Base-by-base conservation (phyloP, 2,113 vertebrate genomes). In the Scopus umbretta region DNA sequence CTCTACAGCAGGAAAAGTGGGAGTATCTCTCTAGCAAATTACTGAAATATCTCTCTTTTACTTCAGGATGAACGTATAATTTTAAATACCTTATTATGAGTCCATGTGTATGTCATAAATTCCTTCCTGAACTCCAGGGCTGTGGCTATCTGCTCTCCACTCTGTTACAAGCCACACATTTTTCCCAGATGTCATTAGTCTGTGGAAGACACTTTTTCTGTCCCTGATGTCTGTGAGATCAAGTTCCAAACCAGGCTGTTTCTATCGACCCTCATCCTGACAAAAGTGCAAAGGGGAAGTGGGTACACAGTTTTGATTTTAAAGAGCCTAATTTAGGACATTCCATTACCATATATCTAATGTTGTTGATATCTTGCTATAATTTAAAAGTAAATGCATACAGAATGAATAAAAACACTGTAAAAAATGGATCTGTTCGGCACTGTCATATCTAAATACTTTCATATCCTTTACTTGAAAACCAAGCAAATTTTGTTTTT, bases 361-460 rank as follows among this genome's bases (percentile, higher is more conserved):
- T 72, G 16, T 13, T 75, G 67, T 12, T 36, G 45, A n/a, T 76
- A 92, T 10, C 55, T 65, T 42, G 12, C 20, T 70, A 20, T 49
- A 81, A 90, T 47, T 70, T 73, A 49, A 29, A 84, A 80, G 45
- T 59, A 75, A 92, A 72, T 58, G 43, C 11, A 61, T n/a, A 29
- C 4, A 56, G 36, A 93, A 92, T 18, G 3, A 89, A 78, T 59
- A 79, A 92, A 92, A 82, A 5, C 14, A 45, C 12, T 42, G 11
- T 3, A 23, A 61, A 85, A 21, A 49, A 22, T 2, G 1, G 4
- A 12, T 9, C 3, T 4, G 3, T n/a, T 80, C 47, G 20, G 14
- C 42, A 49, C 25, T 22, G 3, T 50, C 22, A 13, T 43, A 42
- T 8, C 18, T 16, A 76, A 80, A 49, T 40, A 55, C 6, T 56